These are phyloP conservation scores for Gobiocypris rarus DNA, from an alignment of 2,113 vertebrate species.

Conservation along the genomic window DNA sequence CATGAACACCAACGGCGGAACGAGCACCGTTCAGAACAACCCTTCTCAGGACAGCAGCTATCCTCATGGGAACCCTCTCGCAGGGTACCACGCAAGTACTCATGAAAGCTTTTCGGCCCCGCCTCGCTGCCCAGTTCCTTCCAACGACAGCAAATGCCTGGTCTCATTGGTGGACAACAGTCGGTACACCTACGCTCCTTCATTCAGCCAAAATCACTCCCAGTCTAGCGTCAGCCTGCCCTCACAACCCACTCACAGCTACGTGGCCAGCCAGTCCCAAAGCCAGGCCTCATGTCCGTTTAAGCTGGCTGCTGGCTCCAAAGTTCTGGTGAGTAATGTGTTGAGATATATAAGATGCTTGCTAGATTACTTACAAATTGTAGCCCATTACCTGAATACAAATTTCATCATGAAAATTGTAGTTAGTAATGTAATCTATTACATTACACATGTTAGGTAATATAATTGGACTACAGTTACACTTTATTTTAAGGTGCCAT, in stretches of 20 bases:
- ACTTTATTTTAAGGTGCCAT: too few species aligned
- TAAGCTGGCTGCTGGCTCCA: conserved; percentile 72
- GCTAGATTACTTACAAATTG: too few species aligned
- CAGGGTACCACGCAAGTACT: conserved; percentile 63
- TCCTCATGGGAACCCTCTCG: conserved; percentile 54
- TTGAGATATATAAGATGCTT: background rate
- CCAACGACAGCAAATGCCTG: conserved; percentile 64
- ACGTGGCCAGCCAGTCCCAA: conserved; percentile 47
- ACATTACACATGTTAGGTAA: too few species aligned
- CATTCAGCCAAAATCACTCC: conserved; percentile 67
- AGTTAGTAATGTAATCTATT: too few species aligned
- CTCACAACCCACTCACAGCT: conserved; percentile 56
- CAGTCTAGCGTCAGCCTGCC: conserved; percentile 49
- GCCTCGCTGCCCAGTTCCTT: conserved; percentile 57
- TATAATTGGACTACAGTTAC: too few species aligned
- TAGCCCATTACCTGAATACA: too few species aligned
- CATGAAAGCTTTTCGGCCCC: conserved; percentile 49
- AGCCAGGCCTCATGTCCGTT: conserved; percentile 72
- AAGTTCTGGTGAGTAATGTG: conserved; percentile 75
- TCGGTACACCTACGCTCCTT: conserved; percentile 60
- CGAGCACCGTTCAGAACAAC: conserved; percentile 55
- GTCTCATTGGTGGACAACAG: conserved; percentile 69
- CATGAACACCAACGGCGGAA: conserved; percentile 56
- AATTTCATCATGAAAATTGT: too few species aligned
- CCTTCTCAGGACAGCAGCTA: conserved; percentile 66